Evolutionary conservation across 1,140 invertebrate genomes (phyloP).

Genomic region (Sycophila sp.): DNA sequence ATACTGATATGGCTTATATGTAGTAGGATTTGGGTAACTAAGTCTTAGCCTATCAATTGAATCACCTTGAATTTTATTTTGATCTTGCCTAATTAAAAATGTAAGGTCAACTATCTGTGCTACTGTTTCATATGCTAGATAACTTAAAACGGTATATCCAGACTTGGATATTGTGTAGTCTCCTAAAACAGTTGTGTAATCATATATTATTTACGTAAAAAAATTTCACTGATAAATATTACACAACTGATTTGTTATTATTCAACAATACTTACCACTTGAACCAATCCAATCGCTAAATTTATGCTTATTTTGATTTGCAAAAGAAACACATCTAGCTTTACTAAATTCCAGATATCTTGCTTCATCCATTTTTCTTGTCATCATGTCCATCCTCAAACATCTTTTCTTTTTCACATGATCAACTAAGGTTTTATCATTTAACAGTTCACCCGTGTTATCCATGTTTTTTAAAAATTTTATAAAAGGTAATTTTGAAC

Average conservation of each 20-base stretch:
- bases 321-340: slow-evolving; percentile 67
- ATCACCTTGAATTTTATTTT: slow-evolving; percentile 65
- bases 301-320: slow-evolving; percentile 64
- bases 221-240: too few relatives aligned
- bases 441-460: slow-evolving; percentile 59
- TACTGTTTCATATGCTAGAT: slow-evolving; percentile 76
- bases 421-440: slow-evolving; percentile 51
- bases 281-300: slow-evolving; percentile 66
- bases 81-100: slow-evolving; percentile 72
- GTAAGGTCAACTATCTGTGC: slow-evolving; percentile 75
- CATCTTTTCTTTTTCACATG: slow-evolving; percentile 57
- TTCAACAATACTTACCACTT: slow-evolving; percentile 47
- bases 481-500: slow-evolving; percentile 44
- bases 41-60: slow-evolving; percentile 62
- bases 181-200: slow-evolving; percentile 52
- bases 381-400: slow-evolving; percentile 59
- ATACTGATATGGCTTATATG: slow-evolving; percentile 62
- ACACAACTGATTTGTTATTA: too few relatives aligned
- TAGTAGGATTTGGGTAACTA: slow-evolving; percentile 61
- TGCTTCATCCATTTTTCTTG: slow-evolving; percentile 57
- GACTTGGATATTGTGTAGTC: slow-evolving; percentile 67
- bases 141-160: slow-evolving; percentile 70
- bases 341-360: slow-evolving; percentile 64
- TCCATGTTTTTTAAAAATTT: slow-evolving; percentile 55
- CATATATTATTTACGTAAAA: slow-evolving; percentile 40